Conservation (phyloP, 1,140 invertebrate genomes). For the Halotydeus destructor region DNA sequence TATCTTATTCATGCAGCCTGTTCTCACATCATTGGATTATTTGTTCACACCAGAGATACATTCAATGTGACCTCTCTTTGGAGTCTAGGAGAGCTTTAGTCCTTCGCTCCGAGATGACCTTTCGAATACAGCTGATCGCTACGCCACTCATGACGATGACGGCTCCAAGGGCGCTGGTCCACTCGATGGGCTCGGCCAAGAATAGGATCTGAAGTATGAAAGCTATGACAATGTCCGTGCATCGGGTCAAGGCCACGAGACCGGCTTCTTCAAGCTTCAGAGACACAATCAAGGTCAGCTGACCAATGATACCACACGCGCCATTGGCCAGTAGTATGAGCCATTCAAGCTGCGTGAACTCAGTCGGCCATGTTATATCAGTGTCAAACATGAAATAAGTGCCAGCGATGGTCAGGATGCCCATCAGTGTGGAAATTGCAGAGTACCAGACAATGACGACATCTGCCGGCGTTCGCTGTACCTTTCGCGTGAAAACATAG, state of each 20-base stretch:
- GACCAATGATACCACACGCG: slow-evolving; percentile 60
- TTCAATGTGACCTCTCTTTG: too few species aligned
- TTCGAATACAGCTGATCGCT: too few species aligned
- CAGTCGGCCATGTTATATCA: too few species aligned
- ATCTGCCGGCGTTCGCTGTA: slow-evolving; percentile 64
- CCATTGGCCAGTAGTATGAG: neutral
- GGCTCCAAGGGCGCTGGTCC: slow-evolving; percentile 10
- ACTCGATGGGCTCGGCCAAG: slow-evolving; percentile 5
- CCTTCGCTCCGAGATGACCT: too few species aligned
- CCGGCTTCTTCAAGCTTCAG: slow-evolving; percentile 69
- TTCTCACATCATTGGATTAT: too few species aligned
- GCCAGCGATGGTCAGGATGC: neutral
- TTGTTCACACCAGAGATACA: too few species aligned
- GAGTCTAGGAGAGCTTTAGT: too few species aligned
- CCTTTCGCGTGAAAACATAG: slow-evolving; percentile 53
- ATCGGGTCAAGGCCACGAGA: slow-evolving; percentile 62
- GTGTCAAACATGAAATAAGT: neutral
- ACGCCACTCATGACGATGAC: neutral
- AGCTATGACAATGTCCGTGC: slow-evolving; percentile 69
- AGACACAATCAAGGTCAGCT: slow-evolving; percentile 60
- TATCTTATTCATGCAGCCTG: too few species aligned
- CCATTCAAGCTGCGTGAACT: too few species aligned
- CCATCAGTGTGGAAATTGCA: slow-evolving; percentile 20
- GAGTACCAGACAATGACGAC: slow-evolving; percentile 37
- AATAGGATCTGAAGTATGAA: slow-evolving; percentile 50